Percentiles rank a stretch among this genome's conserved stretches.
Conservation (phyloP, 2,797 vertebrate species). For the Triplophysa bombifrons region DNA sequence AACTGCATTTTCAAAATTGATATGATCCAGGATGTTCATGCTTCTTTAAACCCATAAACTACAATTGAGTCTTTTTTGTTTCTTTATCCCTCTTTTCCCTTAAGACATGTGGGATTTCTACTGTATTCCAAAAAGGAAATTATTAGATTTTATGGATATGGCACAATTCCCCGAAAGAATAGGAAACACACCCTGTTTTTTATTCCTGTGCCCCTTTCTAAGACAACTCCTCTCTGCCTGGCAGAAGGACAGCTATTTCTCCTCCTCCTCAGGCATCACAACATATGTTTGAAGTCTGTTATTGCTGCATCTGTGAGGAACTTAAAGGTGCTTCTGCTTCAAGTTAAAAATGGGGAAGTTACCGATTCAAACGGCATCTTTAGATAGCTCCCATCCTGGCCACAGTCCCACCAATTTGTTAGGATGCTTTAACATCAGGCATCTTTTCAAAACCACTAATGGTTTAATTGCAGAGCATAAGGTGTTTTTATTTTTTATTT, state of each 20-base stretch:
- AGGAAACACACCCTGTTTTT: conserved; percentile 66
- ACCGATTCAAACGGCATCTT: conserved; percentile 72
- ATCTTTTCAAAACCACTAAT: conserved; percentile 60
- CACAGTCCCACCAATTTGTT: conserved; percentile 46
- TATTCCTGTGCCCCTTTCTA: conserved; percentile 65
- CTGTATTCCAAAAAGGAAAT: conserved; percentile 75
- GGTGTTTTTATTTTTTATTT: conserved; percentile 53
- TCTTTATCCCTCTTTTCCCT: conserved; percentile 58
- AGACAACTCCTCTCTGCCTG: conserved; percentile 69
- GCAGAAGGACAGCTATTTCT: conserved; percentile 61
- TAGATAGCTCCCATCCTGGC: conserved; percentile 63
- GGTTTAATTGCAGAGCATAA: conserved; percentile 60
- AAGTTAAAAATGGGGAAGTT: conserved; percentile 65
- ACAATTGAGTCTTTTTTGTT: conserved; percentile 63
- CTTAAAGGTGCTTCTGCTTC: conserved; percentile 63
- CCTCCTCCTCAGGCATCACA: conserved; percentile 53
- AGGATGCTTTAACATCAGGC: conserved; percentile 59
- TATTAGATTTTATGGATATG: conserved; percentile 76
- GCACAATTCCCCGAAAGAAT: conserved; percentile 70
- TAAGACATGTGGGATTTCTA: conserved; percentile 70
- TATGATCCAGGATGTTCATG: conserved; percentile 48
- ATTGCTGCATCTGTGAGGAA: conserved; percentile 39
- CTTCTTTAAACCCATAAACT: conserved; percentile 67
- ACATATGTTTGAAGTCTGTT: conserved; percentile 60
- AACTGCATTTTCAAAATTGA: background rate